Evolutionary conservation across 2,797 vertebrate genomes (phyloP).

Genomic region (Rhabdophis nuchalis): DNA sequence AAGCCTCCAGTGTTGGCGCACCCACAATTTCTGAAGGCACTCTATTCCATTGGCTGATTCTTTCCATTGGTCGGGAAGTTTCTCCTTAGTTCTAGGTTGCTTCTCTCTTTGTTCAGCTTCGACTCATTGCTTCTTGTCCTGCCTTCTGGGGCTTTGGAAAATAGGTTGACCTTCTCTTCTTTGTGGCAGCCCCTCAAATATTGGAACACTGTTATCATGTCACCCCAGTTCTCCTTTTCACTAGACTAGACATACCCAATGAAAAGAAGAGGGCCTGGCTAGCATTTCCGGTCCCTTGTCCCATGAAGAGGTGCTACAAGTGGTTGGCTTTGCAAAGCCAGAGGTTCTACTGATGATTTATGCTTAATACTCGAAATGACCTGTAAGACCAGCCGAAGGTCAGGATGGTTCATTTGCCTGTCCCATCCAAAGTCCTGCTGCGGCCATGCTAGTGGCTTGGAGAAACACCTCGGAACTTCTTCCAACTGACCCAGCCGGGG

Average conservation of each 20-base stretch:
- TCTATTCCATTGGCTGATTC: too few relatives aligned
- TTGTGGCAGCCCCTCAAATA: too few relatives aligned
- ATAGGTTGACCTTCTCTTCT: too few relatives aligned
- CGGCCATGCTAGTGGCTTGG: background rate
- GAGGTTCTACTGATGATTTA: background rate
- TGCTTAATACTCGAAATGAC: background rate
- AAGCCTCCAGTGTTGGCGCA: too few relatives aligned
- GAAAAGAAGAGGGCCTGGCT: background rate
- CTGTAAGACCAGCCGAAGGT: background rate
- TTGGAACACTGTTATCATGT: too few relatives aligned
- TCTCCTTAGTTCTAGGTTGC: too few relatives aligned
- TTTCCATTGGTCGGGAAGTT: too few relatives aligned
- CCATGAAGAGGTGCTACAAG: background rate
- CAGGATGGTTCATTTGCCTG: background rate
- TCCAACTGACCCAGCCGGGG: background rate
- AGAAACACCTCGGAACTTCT: background rate
- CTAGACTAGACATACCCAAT: background rate
- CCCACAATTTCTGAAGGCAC: too few relatives aligned
- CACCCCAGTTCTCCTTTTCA: too few relatives aligned
- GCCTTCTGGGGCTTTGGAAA: too few relatives aligned
- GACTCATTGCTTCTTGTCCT: too few relatives aligned
- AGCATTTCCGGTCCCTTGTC: background rate
- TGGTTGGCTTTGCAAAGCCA: background rate
- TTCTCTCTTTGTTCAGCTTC: too few relatives aligned
- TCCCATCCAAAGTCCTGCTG: background rate